These are phyloP conservation scores for Coelopa pilipes DNA, from an alignment of 2,888 invertebrate genomes.

Conservation along the genomic window DNA sequence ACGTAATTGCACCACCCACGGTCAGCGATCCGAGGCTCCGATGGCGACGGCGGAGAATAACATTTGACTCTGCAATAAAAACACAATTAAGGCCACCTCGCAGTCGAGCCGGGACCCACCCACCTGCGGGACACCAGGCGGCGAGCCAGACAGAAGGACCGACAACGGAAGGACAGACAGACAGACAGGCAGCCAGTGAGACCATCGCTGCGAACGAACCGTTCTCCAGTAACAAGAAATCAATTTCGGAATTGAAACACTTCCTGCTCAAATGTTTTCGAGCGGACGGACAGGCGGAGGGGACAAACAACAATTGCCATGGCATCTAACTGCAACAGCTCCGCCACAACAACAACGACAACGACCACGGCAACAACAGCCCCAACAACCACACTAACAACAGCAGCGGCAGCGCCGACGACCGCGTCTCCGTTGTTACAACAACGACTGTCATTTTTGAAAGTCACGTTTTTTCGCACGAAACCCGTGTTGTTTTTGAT, in stretches of 20 bases:
- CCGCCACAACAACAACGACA: too few species aligned
- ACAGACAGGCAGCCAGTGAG: not conserved
- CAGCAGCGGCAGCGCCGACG: not conserved
- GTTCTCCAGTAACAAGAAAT: constrained; percentile 18
- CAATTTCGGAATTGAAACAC: constrained; percentile 23
- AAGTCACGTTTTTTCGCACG: constrained; percentile 49
- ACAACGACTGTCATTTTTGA: constrained; percentile 37
- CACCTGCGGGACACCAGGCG: not conserved
- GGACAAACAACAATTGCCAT: constrained; percentile 4
- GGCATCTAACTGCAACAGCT: not conserved
- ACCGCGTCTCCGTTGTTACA: not conserved
- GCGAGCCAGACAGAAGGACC: not conserved
- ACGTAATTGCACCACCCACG: constrained; percentile 36
- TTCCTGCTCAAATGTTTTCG: constrained; percentile 22
- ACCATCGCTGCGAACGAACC: not conserved
- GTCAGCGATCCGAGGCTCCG: too few species aligned
- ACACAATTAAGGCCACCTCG: constrained; percentile 35
- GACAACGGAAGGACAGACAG: not conserved
- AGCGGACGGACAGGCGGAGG: not conserved
- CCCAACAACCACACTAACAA: constrained; percentile 9
- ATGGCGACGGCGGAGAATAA: too few species aligned
- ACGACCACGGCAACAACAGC: not conserved
- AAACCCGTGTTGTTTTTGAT: constrained; percentile 39
- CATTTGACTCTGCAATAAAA: constrained; percentile 29
- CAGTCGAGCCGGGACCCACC: too few species aligned